These are phyloP conservation scores for Drosophila sechellia DNA, from an alignment of 1,140 invertebrate species.

Conservation along the genomic window DNA sequence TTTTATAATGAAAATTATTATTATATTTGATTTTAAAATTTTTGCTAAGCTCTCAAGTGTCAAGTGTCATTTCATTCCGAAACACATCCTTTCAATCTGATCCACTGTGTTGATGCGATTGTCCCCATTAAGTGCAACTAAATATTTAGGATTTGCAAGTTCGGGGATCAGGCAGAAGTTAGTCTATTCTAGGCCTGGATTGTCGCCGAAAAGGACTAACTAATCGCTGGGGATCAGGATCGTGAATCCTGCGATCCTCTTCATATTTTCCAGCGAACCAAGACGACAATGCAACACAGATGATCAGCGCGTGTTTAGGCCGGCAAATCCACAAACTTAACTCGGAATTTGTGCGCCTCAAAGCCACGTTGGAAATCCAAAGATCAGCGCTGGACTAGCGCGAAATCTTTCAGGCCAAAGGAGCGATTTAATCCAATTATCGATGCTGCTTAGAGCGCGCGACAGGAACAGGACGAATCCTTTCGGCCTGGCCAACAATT, in stretches of 20 bases:
- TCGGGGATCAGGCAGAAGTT: slow-evolving; percentile 53
- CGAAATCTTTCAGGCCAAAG: slow-evolving; percentile 13
- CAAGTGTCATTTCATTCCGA: no score
- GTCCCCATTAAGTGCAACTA: slow-evolving; percentile 50
- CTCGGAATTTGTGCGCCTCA: slow-evolving; percentile 69
- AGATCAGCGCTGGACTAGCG: slow-evolving; percentile 67
- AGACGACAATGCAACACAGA: slow-evolving; percentile 16
- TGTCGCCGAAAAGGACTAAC: background rate
- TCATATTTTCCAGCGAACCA: slow-evolving; percentile 28
- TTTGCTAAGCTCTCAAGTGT: background rate
- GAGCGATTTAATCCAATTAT: slow-evolving; percentile 63
- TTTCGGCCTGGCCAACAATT: slow-evolving; percentile 50
- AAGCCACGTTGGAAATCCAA: slow-evolving; percentile 63
- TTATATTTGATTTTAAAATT: background rate
- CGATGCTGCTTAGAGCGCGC: slow-evolving; percentile 53
- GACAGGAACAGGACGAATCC: slow-evolving; percentile 45
- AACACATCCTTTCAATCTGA: background rate
- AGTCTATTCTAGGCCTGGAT: slow-evolving; percentile 35
- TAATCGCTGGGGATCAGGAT: slow-evolving; percentile 44
- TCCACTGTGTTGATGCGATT: slow-evolving; percentile 48
- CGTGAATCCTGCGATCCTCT: background rate
- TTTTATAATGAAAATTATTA: no score
- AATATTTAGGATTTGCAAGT: slow-evolving; percentile 73
- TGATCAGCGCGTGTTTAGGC: slow-evolving; percentile 71
- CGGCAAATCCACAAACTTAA: slow-evolving; percentile 74